A percentile compares a stretch with the other conserved stretches of the same genome.
These are phyloP conservation scores for Planococcus citri DNA, from an alignment of 1,140 invertebrate genomes.

Conservation along the genomic window DNA sequence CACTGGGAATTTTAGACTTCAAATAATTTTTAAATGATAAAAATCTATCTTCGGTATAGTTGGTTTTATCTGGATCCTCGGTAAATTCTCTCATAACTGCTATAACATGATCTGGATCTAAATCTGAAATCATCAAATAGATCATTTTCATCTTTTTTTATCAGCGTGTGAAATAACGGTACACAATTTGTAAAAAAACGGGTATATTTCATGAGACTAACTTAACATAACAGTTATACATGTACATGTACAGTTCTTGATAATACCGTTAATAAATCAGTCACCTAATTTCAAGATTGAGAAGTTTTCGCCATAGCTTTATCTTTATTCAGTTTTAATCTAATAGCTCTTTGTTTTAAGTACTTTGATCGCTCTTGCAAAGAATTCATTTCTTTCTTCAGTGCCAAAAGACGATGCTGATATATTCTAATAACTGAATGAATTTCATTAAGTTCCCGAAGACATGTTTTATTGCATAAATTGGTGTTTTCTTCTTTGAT, in stretches of 20 bases:
- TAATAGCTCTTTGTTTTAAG: background rate
- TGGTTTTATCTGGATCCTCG: conserved; percentile 26
- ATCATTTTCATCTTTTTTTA: too few species aligned
- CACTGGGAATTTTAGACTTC: conserved; percentile 32
- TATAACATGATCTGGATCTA: conserved; percentile 34
- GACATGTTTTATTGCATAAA: background rate
- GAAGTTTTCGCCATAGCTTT: background rate
- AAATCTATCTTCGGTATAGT: conserved; percentile 29
- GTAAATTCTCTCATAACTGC: conserved; percentile 33
- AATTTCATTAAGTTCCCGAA: background rate
- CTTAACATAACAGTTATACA: too few species aligned
- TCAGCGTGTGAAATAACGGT: too few species aligned
- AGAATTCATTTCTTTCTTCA: background rate
- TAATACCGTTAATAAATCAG: too few species aligned
- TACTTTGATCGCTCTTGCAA: background rate
- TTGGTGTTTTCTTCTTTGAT: background rate
- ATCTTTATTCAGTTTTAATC: background rate
- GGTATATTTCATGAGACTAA: too few species aligned
- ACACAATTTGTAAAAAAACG: too few species aligned
- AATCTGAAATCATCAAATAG: conserved; percentile 29
- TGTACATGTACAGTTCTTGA: too few species aligned
- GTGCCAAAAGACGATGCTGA: background rate
- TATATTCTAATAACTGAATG: background rate
- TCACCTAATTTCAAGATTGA: background rate
- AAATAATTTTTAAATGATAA: conserved; percentile 33